phyloP scores from a whole-genome alignment of 2,888 invertebrate species.

The Catocala sponsa region DNA sequence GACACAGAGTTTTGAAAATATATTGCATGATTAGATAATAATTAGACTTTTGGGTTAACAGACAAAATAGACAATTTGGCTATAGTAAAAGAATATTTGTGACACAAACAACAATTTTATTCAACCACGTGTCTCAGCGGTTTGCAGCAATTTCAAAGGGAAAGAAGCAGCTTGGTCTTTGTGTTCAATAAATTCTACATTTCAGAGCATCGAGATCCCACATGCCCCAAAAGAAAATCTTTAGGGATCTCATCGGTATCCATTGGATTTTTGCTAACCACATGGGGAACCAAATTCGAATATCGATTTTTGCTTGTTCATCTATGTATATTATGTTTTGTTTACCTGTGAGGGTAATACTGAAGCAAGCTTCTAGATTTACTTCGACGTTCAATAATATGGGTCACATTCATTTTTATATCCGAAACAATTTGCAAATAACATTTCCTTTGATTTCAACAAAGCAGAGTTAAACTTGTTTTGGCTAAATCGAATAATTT shows the following conservation, averaged over 20 bases:
- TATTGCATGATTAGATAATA: neutral
- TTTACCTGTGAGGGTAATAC: neutral
- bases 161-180: neutral
- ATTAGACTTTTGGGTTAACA: too few species aligned
- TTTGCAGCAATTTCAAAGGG: neutral
- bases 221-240: slow-evolving; percentile 15
- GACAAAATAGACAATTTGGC: too few species aligned
- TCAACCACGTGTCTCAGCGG: neutral
- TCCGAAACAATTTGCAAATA: neutral
- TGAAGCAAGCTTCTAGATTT: too few species aligned
- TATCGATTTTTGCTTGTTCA: neutral
- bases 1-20: too few species aligned
- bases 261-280: slow-evolving; percentile 14
- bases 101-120: too few species aligned
- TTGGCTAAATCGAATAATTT: slow-evolving; percentile 9
- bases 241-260: slow-evolving; percentile 15
- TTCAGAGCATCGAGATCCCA: slow-evolving; percentile 6
- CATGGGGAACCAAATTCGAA: slow-evolving; percentile 6
- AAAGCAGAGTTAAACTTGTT: neutral
- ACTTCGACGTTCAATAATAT: too few species aligned
- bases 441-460: slow-evolving; percentile 11
- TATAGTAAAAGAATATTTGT: neutral
- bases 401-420: too few species aligned
- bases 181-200: slow-evolving; percentile 10
- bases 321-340: neutral